A percentile compares a stretch with the other conserved stretches of the same genome.
These are phyloP conservation scores for Rhinophrynus dorsalis DNA, from an alignment of 2,797 vertebrate species.

Conservation along the genomic window DNA sequence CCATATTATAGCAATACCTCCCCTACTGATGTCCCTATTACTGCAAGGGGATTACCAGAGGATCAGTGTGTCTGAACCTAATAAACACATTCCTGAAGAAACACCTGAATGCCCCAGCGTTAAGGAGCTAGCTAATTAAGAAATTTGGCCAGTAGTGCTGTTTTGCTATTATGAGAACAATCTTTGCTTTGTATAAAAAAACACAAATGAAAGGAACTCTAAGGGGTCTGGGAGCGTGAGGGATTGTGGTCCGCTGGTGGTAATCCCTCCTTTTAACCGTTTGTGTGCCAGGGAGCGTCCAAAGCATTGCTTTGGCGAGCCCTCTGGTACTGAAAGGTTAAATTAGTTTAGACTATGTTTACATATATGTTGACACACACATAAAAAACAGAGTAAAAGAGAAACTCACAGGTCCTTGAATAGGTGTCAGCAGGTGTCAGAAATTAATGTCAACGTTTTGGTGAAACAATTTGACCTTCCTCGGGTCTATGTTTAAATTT, in stretches of 20 bases:
- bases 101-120: slow-evolving; percentile 64
- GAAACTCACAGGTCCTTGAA: too few species aligned
- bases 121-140: slow-evolving; percentile 70
- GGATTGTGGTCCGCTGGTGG: slow-evolving; percentile 1
- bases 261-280: background rate
- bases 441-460: too few species aligned
- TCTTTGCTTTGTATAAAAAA: slow-evolving; percentile 49
- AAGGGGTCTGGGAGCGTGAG: slow-evolving; percentile 33
- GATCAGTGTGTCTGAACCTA: slow-evolving; percentile 76
- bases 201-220: slow-evolving; percentile 55
- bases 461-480: too few species aligned
- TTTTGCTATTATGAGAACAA: slow-evolving; percentile 58
- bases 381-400: too few species aligned
- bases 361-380: too few species aligned
- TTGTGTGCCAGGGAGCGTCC: too few species aligned
- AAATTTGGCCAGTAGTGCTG: slow-evolving; percentile 59
- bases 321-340: too few species aligned
- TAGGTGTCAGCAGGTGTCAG: too few species aligned
- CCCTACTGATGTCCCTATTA: slow-evolving; percentile 66
- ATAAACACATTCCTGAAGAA: slow-evolving; percentile 79
- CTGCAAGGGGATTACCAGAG: slow-evolving; percentile 83
- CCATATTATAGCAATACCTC: slow-evolving; percentile 58
- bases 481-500: too few species aligned
- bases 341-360: too few species aligned
- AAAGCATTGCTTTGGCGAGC: too few species aligned